Percentiles rank a stretch among this genome's conserved stretches.
These are phyloP conservation scores for Phodopus roborovskii DNA, from an alignment of 2,113 vertebrate species.

Conservation along the genomic window DNA sequence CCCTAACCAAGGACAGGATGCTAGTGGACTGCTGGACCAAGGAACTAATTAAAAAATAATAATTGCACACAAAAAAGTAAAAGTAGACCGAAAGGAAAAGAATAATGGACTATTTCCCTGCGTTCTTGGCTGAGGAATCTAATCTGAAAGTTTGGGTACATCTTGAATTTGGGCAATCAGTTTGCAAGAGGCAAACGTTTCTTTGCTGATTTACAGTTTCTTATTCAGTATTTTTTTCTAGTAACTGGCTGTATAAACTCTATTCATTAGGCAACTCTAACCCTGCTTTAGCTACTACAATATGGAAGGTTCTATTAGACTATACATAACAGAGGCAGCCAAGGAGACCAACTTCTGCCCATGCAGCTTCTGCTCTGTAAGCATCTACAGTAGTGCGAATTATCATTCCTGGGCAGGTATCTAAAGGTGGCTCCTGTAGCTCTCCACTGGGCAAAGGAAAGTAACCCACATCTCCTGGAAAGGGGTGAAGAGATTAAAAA, in stretches of 20 bases:
- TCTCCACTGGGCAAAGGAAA: not conserved
- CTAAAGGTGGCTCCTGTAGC: not conserved
- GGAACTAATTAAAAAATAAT: constrained; percentile 35
- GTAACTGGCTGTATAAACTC: not conserved
- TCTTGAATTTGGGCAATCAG: constrained; percentile 13
- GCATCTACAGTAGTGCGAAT: not conserved
- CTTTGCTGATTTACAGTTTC: constrained; percentile 42
- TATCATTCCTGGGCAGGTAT: not conserved
- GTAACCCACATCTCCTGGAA: not conserved
- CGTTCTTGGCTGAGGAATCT: constrained; percentile 26
- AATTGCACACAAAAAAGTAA: not conserved
- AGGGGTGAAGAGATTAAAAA: not conserved
- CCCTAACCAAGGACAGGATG: not conserved
- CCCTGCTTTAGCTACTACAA: not conserved
- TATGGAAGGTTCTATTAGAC: constrained; percentile 23
- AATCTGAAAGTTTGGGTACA: not conserved
- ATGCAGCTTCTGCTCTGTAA: not conserved
- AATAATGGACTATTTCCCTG: not conserved
- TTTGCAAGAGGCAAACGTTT: not conserved
- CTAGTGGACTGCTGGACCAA: not conserved
- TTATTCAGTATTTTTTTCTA: constrained; percentile 49
- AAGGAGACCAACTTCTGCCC: not conserved
- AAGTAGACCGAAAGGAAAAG: not conserved
- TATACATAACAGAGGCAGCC: not conserved
- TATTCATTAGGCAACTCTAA: constrained; percentile 39